Percentiles rank a stretch among this genome's conserved stretches.
Evolutionary conservation across 2,113 vertebrate genomes (phyloP).

Genomic region (Gymnorhina tibicen): DNA sequence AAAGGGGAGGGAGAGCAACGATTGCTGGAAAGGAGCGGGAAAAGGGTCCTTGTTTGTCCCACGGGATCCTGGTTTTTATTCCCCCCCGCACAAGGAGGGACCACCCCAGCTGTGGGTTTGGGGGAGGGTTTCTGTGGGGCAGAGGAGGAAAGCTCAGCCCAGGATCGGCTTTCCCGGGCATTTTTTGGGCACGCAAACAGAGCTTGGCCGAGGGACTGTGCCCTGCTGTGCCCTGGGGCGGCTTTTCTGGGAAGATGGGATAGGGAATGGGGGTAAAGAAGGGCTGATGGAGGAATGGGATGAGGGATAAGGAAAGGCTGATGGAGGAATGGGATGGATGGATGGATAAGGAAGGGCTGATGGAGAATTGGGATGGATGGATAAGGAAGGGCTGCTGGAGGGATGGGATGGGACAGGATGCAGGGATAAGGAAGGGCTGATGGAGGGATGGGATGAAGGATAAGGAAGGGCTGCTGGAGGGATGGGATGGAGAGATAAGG

Average conservation of each 20-base stretch:
- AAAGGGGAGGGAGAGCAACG: slow-evolving; percentile 37
- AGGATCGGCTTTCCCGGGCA: neutral
- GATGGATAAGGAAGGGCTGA: neutral
- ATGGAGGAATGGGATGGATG: neutral
- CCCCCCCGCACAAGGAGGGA: slow-evolving; percentile 47
- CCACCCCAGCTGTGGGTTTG: slow-evolving; percentile 26
- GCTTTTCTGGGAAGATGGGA: neutral
- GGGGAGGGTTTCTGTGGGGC: slow-evolving; percentile 56
- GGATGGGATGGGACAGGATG: too few species aligned
- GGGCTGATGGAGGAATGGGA: too few species aligned
- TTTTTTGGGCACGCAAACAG: neutral
- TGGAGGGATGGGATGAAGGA: too few species aligned
- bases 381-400: neutral
- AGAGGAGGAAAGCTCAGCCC: neutral
- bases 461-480: neutral
- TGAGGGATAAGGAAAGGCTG: neutral
- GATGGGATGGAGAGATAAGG: too few species aligned
- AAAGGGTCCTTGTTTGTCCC: slow-evolving; percentile 34
- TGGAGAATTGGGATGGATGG: neutral
- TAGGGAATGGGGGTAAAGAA: neutral
- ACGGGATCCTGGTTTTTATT: slow-evolving; percentile 46
- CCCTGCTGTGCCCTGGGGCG: neutral
- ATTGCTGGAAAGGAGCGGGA: slow-evolving; percentile 44
- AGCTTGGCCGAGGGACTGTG: neutral
- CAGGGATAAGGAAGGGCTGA: neutral